Conservation (phyloP, 2,797 vertebrate genomes). For the Karalla daura region DNA sequence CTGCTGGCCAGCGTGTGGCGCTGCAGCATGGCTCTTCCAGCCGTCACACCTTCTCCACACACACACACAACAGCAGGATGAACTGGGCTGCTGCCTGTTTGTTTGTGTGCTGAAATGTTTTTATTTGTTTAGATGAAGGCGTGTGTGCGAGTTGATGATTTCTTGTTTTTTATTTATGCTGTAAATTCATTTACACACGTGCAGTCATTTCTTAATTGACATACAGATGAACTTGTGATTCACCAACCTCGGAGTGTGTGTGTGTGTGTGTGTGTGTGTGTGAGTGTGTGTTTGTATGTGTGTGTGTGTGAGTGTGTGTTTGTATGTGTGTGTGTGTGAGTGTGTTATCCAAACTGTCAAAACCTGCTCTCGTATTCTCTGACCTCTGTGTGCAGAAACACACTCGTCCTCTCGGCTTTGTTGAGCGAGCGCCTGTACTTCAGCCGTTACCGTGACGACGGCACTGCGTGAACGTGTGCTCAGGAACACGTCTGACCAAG, state of each 20-base stretch:
- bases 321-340: no score
- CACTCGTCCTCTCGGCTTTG: conserved; percentile 23
- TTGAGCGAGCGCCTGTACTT: conserved; percentile 4
- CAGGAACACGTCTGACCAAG: no score
- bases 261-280: background rate
- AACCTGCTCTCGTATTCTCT: conserved; percentile 17
- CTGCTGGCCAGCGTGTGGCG: no score
- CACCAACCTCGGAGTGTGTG: background rate
- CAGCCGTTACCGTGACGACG: conserved; percentile 47
- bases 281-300: background rate
- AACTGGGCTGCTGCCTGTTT: background rate
- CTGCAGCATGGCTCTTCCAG: no score
- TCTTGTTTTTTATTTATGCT: conserved; percentile 3
- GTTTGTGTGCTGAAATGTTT: background rate
- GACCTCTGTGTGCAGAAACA: conserved; percentile 28
- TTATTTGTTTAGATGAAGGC: background rate
- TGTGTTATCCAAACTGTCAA: no score
- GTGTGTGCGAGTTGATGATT: background rate
- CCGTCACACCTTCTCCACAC: no score
- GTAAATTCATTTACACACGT: conserved; percentile 6
- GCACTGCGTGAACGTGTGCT: background rate
- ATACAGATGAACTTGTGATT: conserved; percentile 2
- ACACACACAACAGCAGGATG: no score
- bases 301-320: no score
- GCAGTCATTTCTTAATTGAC: conserved; percentile 10